Evolutionary conservation across 92 coral and sea anemone species (phyloP), one percentile per base, ranked within the genome.

Genomic region (Siderastrea siderea): DNA sequence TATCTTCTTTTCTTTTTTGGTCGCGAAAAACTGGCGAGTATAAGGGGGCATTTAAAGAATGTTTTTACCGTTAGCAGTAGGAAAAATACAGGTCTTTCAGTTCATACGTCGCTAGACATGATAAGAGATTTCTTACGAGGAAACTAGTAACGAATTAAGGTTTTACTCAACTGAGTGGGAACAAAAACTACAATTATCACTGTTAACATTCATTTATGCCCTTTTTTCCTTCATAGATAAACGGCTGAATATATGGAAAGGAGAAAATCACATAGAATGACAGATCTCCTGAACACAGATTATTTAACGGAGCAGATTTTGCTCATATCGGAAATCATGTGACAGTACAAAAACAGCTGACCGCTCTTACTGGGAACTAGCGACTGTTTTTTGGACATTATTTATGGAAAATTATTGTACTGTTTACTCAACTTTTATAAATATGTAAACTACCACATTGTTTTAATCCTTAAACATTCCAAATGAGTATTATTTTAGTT

Each of bases 221-320:
- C 43, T 84, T 48, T 81, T 71, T 73, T 83, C 13, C 26, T 60
- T 59, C 26, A 74, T 81, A 84, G 87, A 74, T 15, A 84, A 10
- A 74, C 70, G 87, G 63, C 50, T 84, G 50, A 61, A 84, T 50
- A 84, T 84, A 84, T 84, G 87, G 87, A 84, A 5, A 48, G 80
- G 80, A 60, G 87, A 84, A 74, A 73, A 62, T 49, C 62, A 61
- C 62, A 12, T 73, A 19, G 38, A 84, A 65, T 84, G 60, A 84
- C 10, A 80, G 50, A 67, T 65, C 1, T 3, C 71, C 67, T 68
- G 26, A 3, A 19, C n/a, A 57, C 13, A 13, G 7, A 62, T 49
- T 47, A 82, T 13, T 65, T 68, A 60, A 10, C 10, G 47, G 19
- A 48, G 55, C 82, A 14, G 51, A 47, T 45, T 13, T 45, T 8